A percentile compares a stretch with the other conserved stretches of the same genome.
phyloP scores from a whole-genome alignment of 2,113 vertebrate species.

The Pelvicachromis taeniatus region DNA sequence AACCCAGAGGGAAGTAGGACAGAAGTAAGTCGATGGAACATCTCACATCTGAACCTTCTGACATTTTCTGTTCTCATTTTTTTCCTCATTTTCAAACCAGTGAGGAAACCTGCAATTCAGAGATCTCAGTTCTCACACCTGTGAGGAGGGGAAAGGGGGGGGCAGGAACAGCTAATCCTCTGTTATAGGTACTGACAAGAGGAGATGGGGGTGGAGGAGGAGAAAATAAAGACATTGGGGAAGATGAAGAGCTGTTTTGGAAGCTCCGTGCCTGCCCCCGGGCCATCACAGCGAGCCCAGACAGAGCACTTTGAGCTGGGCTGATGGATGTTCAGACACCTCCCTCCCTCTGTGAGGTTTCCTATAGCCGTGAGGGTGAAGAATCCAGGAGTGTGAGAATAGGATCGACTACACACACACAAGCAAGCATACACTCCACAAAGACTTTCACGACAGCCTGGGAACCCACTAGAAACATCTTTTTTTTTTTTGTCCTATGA shows the following conservation, averaged over 20 bases:
- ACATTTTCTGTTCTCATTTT: neutral
- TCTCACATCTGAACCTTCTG: neutral
- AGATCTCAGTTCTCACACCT: neutral
- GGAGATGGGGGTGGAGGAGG: neutral
- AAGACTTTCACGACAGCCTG: constrained; percentile 24
- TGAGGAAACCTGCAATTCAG: neutral
- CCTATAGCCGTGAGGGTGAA: neutral
- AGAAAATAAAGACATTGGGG: neutral
- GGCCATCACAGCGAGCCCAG: constrained; percentile 30
- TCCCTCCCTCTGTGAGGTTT: neutral
- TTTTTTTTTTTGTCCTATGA: neutral
- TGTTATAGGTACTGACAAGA: neutral
- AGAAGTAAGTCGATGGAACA: neutral
- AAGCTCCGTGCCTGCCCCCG: constrained; percentile 12
- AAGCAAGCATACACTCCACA: constrained; percentile 8
- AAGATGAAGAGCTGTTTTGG: neutral
- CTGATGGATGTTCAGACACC: constrained; percentile 8
- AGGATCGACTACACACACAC: neutral
- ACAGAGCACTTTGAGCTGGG: constrained; percentile 12
- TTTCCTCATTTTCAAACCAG: neutral
- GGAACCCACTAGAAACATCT: constrained; percentile 16
- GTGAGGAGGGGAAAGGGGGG: neutral
- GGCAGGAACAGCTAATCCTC: neutral
- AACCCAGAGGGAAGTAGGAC: neutral
- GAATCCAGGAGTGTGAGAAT: constrained; percentile 25